Evolutionary conservation across 1,140 invertebrate genomes (phyloP).

Genomic region (Drosophila varians): DNA sequence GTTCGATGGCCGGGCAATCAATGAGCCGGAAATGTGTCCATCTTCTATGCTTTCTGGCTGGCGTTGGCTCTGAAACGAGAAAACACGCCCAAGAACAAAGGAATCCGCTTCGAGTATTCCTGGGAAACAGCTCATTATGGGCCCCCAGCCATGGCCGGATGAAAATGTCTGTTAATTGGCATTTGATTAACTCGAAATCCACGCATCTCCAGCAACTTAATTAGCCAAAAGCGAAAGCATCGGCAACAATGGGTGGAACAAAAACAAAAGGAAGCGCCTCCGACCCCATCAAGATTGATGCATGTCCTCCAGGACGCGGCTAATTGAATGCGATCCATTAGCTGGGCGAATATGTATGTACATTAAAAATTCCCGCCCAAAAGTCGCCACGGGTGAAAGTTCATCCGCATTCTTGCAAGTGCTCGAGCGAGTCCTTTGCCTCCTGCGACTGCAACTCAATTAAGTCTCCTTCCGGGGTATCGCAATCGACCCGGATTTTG

Average conservation of each 20-base stretch:
- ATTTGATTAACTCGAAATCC: constrained; percentile 51
- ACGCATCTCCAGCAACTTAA: constrained; percentile 38
- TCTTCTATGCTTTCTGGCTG: not conserved
- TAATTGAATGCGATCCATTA: constrained; percentile 55
- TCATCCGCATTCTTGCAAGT: not conserved
- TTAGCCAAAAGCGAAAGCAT: constrained; percentile 14
- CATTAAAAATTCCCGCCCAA: constrained; percentile 19
- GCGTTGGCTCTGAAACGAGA: too few species aligned
- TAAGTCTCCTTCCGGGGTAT: constrained; percentile 7
- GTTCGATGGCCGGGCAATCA: constrained; percentile 34
- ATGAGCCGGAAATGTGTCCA: constrained; percentile 39
- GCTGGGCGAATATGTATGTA: constrained; percentile 11
- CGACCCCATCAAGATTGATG: constrained; percentile 23
- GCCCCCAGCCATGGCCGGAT: not conserved
- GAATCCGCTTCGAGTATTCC: not conserved
- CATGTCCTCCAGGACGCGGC: constrained; percentile 5
- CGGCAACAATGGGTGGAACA: too few species aligned
- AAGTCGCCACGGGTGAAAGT: constrained; percentile 12
- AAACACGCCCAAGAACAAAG: not conserved
- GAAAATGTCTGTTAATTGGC: constrained; percentile 43
- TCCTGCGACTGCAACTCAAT: constrained; percentile 24
- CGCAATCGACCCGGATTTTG: not conserved
- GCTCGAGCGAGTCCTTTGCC: not conserved
- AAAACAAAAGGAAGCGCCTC: not conserved
- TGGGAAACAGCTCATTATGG: constrained; percentile 21